phyloP scores from a whole-genome alignment of 2,113 vertebrate species.

The Motacilla alba region DNA sequence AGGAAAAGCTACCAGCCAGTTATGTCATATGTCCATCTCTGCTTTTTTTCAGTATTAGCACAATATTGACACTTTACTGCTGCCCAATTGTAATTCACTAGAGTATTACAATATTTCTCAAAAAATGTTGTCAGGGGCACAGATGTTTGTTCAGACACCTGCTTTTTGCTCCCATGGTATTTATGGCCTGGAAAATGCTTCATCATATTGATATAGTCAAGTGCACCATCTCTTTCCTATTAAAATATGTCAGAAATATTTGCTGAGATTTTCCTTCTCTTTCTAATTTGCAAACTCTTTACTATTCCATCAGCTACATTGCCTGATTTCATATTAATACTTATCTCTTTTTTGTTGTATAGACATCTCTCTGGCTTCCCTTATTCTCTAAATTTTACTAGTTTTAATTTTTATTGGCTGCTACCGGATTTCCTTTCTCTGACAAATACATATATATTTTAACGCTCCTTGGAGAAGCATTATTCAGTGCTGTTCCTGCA shows the following conservation, averaged over 20 bases:
- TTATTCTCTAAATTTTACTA: not conserved
- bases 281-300: not conserved
- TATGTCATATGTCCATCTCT: not conserved
- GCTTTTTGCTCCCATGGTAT: not conserved
- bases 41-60: not conserved
- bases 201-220: not conserved
- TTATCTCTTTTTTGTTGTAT: not conserved
- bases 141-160: not conserved
- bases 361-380: not conserved
- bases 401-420: not conserved
- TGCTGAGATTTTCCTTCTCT: not conserved
- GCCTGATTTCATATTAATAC: not conserved
- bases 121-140: not conserved
- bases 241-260: not conserved
- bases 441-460: not conserved
- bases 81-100: not conserved
- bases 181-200: not conserved
- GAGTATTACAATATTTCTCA: not conserved
- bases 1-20: not conserved
- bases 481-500: not conserved
- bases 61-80: not conserved
- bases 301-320: not conserved
- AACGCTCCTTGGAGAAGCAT: not conserved
- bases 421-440: not conserved
- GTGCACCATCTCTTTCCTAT: not conserved